Evolutionary conservation across 2,797 vertebrate genomes (phyloP), one percentile per base, ranked within the genome.

Genomic region (Sebastes kiyomatsui): DNA sequence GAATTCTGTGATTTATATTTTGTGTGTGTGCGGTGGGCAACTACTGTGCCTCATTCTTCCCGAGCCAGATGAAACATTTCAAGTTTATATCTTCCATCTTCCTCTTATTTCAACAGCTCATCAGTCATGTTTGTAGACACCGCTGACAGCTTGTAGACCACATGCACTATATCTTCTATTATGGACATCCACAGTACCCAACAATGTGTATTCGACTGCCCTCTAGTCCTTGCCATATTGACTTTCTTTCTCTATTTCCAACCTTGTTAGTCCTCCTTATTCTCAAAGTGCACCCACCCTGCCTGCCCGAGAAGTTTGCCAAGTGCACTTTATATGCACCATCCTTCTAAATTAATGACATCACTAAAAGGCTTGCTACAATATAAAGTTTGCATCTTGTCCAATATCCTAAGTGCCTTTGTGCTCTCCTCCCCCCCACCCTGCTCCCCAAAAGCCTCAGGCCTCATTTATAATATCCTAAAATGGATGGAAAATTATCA

Each of bases 381-480:
- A 94, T 93, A 94, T 96, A 95, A 95, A 95, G 94, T 95, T 95
- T 93, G 94, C 95, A 93, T 96, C 95, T 92, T 92, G 93, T 95
- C 93, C 95, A 96, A 96, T 96, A 95, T 96, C 94, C 93, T 96
- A 96, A 96, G 95, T 96, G 96, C 95, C 95, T 95, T 91, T 93
- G 94, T 93, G 91, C 92, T 89, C 85, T 72, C 77, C 74, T 84
- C 78, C 81, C 86, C 79, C 77, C 85, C 81, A 82, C 90, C 81
- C 85, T 27, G 80, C 86, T 90, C 91, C 93, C 92, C 88, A 94
- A 93, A 95, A 94, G 93, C 73, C 87, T 91, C 79, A 59, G 88
- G 87, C 88, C 88, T 94, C 94, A 95, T 96, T 95, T 94, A 95
- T 95, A 95, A 96, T 94, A 93, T 93, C 92, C 91, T 93, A 94